These are phyloP conservation scores for Tethea ocularis DNA, from an alignment of 2,888 invertebrate genomes.

Conservation along the genomic window DNA sequence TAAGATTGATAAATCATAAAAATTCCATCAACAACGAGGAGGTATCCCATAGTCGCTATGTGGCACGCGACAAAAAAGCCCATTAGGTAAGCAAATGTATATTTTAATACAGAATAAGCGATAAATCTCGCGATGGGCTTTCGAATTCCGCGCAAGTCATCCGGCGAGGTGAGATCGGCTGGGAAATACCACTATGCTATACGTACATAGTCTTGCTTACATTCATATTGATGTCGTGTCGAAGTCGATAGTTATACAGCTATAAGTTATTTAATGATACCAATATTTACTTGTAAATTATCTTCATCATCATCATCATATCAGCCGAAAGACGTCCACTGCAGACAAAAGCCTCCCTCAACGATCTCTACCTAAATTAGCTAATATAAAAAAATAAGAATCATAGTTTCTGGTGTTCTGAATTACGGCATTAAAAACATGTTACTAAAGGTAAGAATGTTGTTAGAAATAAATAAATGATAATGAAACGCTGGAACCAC, in stretches of 20 bases:
- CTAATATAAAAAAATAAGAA: constrained; percentile 24
- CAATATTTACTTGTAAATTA: no score
- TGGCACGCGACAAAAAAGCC: constrained; percentile 80
- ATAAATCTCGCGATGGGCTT: constrained; percentile 83
- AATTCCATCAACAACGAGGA: constrained; percentile 58
- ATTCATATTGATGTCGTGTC: constrained; percentile 60
- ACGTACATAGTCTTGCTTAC: constrained; percentile 56
- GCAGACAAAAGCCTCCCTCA: no score
- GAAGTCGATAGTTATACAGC: constrained; percentile 53
- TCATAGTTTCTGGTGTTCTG: background rate
- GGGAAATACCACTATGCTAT: constrained; percentile 79
- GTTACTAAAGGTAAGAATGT: background rate
- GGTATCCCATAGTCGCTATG: constrained; percentile 60
- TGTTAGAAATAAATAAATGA: constrained; percentile 5
- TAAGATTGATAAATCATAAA: constrained; percentile 69
- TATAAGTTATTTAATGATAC: constrained; percentile 16
- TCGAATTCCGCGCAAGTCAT: constrained; percentile 82
- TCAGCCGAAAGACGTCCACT: no score
- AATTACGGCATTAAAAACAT: background rate
- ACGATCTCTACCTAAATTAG: no score
- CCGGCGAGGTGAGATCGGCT: constrained; percentile 80
- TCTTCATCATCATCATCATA: no score
- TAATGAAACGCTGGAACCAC: constrained; percentile 61
- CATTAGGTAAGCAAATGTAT: constrained; percentile 81
- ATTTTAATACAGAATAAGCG: constrained; percentile 82